phyloP scores from a whole-genome alignment of 2,888 invertebrate species.

The Melieria crassipennis region DNA sequence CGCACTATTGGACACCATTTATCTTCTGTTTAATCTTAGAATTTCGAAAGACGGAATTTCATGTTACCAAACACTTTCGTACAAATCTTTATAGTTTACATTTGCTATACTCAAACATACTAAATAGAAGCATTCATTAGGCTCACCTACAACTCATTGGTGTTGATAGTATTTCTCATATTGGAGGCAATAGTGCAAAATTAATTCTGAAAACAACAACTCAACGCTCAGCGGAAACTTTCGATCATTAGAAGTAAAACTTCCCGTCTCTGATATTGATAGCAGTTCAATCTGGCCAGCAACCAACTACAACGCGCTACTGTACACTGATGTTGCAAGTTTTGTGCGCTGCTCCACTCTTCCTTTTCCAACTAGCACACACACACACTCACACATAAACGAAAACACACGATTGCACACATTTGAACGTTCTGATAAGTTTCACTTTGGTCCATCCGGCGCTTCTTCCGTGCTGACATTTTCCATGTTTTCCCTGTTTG shows the following conservation, averaged over 20 bases:
- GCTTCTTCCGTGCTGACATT: slow-evolving; percentile 49
- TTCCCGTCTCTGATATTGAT: slow-evolving; percentile 22
- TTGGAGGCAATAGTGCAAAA: no score
- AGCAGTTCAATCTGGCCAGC: neutral
- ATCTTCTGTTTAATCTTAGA: no score
- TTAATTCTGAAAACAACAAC: neutral
- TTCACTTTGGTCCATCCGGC: slow-evolving; percentile 60
- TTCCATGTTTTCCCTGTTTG: slow-evolving; percentile 45
- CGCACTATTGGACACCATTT: no score
- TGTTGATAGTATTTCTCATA: no score
- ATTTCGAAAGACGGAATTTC: no score
- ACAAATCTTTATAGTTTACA: no score
- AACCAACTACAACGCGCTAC: neutral
- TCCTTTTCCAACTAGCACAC: neutral
- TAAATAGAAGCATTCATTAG: no score
- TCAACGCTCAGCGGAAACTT: slow-evolving; percentile 22
- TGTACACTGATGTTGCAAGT: neutral
- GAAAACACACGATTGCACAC: neutral
- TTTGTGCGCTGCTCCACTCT: neutral
- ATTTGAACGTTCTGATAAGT: slow-evolving; percentile 54
- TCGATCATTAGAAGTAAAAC: slow-evolving; percentile 24
- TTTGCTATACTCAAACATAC: no score
- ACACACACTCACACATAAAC: neutral
- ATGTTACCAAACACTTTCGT: no score
- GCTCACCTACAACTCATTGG: no score